These are phyloP conservation scores for Leucosticte australis DNA, from an alignment of 2,113 vertebrate species.

Conservation along the genomic window DNA sequence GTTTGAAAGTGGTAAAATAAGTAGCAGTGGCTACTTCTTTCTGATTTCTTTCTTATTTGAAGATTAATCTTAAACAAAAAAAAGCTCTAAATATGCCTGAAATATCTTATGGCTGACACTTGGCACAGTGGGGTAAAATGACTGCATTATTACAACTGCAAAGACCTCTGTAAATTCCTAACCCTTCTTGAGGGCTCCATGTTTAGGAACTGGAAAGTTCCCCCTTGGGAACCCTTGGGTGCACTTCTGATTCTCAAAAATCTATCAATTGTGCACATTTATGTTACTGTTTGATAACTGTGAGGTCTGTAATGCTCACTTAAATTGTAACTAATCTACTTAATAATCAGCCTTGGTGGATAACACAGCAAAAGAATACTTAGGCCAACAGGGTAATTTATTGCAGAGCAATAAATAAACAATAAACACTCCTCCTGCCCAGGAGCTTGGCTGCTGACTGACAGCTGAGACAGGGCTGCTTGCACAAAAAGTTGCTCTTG, in stretches of 20 bases:
- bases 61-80: not conserved
- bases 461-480: not conserved
- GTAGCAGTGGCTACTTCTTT: not conserved
- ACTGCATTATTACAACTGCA: not conserved
- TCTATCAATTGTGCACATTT: not conserved
- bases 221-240: not conserved
- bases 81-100: not conserved
- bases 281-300: not conserved
- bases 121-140: not conserved
- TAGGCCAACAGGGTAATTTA: not conserved
- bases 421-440: too few species aligned
- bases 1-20: not conserved
- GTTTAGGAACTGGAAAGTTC: not conserved
- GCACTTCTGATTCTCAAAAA: not conserved
- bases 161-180: not conserved
- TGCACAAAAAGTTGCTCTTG: not conserved
- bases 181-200: not conserved
- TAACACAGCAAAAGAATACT: not conserved
- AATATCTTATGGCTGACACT: not conserved
- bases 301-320: not conserved
- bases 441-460: not conserved
- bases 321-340: not conserved
- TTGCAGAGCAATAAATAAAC: not conserved
- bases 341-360: not conserved
- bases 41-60: not conserved